These are phyloP conservation scores for Pteropus rufus DNA, from an alignment of 2,797 vertebrate species.

Conservation along the genomic window DNA sequence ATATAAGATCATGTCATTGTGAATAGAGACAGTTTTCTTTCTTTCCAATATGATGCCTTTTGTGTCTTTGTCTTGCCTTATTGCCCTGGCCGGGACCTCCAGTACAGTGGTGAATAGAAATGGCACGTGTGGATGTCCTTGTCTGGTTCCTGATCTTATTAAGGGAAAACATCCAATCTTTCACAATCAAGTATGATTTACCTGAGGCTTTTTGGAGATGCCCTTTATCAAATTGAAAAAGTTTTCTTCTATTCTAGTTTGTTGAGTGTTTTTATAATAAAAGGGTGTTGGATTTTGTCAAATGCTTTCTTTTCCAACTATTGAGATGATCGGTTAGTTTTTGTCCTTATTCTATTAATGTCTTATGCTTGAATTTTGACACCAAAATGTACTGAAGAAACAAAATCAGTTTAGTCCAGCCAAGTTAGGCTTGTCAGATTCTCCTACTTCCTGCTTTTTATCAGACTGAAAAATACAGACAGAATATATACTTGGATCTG, in stretches of 20 bases:
- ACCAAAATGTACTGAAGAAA: conserved; percentile 75
- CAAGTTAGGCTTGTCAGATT: conserved; percentile 78
- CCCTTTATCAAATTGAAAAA: not conserved
- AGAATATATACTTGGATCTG: conserved; percentile 76
- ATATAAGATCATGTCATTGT: not conserved
- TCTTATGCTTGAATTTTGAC: conserved; percentile 70
- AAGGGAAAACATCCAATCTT: not conserved
- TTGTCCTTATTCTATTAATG: not conserved
- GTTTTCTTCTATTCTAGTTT: not conserved
- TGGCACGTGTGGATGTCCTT: not conserved
- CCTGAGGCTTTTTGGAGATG: not conserved
- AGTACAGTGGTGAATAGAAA: not conserved
- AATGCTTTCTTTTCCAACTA: not conserved
- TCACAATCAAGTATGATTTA: not conserved
- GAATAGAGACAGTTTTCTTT: not conserved
- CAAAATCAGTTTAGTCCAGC: conserved; percentile 75
- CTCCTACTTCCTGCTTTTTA: conserved; percentile 83
- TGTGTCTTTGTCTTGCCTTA: not conserved
- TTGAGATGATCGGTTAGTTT: not conserved
- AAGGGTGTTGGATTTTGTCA: not conserved
- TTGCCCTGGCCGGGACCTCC: not conserved
- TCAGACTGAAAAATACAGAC: conserved; percentile 77
- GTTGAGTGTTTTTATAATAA: not conserved
- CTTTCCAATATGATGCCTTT: not conserved
- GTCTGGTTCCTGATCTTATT: not conserved